Percentiles rank a stretch among this genome's conserved stretches.
phyloP scores from a whole-genome alignment of 2,888 invertebrate genomes.

The Ochlodes sylvanus region DNA sequence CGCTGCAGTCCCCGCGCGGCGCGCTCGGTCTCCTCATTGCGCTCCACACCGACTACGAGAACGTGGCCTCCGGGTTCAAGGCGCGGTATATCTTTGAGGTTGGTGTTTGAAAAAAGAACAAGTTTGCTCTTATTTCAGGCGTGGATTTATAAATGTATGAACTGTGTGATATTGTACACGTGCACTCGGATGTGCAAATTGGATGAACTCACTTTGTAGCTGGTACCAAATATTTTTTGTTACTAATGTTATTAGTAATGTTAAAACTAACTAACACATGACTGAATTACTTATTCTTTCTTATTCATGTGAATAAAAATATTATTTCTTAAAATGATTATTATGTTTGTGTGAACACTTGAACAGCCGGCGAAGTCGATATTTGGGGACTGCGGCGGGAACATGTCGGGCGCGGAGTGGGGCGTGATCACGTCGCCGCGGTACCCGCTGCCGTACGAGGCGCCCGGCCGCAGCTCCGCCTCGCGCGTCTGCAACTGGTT shows the following conservation, averaged over 20 bases:
- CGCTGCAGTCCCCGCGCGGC: slow-evolving; percentile 96
- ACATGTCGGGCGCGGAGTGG: slow-evolving; percentile 93
- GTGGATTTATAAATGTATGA: too few species aligned
- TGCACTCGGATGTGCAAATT: too few species aligned
- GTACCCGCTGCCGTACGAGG: slow-evolving; percentile 95
- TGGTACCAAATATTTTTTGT: too few species aligned
- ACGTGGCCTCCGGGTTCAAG: slow-evolving; percentile 97
- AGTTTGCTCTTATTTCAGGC: too few species aligned
- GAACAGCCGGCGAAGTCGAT: slow-evolving; percentile 92
- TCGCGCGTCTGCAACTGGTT: slow-evolving; percentile 98
- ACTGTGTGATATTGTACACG: too few species aligned
- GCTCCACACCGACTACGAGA: slow-evolving; percentile 94
- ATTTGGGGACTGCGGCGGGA: slow-evolving; percentile 96
- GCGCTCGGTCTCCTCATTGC: slow-evolving; percentile 95
- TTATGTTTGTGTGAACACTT: too few species aligned
- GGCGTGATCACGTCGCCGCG: slow-evolving; percentile 95
- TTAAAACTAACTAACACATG: too few species aligned
- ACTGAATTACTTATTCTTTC: too few species aligned
- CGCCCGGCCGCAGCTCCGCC: slow-evolving; percentile 90
- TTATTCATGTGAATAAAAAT: too few species aligned
- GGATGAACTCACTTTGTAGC: too few species aligned
- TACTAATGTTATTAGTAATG: too few species aligned
- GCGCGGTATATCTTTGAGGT: slow-evolving; percentile 96
- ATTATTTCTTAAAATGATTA: too few species aligned
- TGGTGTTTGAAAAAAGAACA: not conserved